phyloP scores from a whole-genome alignment of 1,140 invertebrate species.

The Ceratina japonica region DNA sequence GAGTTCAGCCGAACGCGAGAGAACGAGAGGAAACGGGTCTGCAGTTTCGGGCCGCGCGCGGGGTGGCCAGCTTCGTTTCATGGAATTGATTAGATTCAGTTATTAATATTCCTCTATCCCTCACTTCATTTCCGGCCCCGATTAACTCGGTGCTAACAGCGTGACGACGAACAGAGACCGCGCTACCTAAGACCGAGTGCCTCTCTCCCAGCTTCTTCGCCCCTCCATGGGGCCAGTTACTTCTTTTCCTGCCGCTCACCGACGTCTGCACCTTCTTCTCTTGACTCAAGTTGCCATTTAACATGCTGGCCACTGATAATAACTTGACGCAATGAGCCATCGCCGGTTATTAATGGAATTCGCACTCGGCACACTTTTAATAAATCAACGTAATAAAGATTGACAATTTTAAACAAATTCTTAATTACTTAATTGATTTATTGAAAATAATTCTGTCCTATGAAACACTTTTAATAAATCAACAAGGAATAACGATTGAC shows the following conservation, averaged over 20 bases:
- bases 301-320: no score
- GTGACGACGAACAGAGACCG: conserved; percentile 74
- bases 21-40: conserved; percentile 42
- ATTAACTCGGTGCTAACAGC: conserved; percentile 77
- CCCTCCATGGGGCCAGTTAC: conserved; percentile 12
- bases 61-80: conserved; percentile 74
- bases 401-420: no score
- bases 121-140: conserved; percentile 78
- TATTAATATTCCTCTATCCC: conserved; percentile 79
- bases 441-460: no score
- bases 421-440: no score
- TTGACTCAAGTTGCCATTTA: neutral
- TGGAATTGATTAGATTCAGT: conserved; percentile 79
- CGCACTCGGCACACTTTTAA: no score
- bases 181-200: conserved; percentile 50
- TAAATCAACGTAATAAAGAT: no score
- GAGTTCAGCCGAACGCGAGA: neutral
- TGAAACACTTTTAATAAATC: no score
- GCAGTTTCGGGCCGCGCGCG: conserved; percentile 61
- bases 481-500: no score
- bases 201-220: conserved; percentile 29
- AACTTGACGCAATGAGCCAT: no score
- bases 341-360: no score
- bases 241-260: conserved; percentile 29
- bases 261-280: neutral